A percentile compares a stretch with the other conserved stretches of the same genome.
Evolutionary conservation across 1,140 invertebrate species (phyloP).

Genomic region (Anastatus disparis): DNA sequence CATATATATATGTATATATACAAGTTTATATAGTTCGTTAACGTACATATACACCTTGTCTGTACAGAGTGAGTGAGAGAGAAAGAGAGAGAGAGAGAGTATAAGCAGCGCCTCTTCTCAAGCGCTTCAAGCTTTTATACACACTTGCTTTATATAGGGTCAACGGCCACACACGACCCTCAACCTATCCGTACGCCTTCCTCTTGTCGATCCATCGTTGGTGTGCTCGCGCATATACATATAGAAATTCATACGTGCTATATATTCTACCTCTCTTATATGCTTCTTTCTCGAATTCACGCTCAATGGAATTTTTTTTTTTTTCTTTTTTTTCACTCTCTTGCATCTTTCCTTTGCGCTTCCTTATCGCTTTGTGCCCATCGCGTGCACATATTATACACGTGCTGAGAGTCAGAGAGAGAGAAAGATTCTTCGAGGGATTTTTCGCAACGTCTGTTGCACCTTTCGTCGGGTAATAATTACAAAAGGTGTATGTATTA

Average conservation of each 20-base stretch:
- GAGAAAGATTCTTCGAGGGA: too few relatives aligned
- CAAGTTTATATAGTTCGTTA: too few relatives aligned
- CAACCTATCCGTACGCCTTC: slow-evolving; percentile 60
- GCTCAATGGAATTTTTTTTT: not conserved
- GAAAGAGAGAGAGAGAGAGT: not conserved
- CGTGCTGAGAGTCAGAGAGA: too few relatives aligned
- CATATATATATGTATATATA: too few relatives aligned
- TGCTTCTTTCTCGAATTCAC: not conserved
- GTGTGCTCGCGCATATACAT: too few relatives aligned
- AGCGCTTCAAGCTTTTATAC: not conserved
- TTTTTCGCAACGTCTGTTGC: too few relatives aligned
- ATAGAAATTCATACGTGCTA: too few relatives aligned
- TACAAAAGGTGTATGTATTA: too few relatives aligned
- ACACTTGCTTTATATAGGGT: slow-evolving; percentile 50
- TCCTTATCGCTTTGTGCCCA: slow-evolving; percentile 4
- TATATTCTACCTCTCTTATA: too few relatives aligned
- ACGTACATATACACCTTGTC: too few relatives aligned
- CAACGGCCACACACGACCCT: slow-evolving; percentile 64
- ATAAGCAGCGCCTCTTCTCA: not conserved
- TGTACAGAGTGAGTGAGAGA: not conserved
- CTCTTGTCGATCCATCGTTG: slow-evolving; percentile 10
- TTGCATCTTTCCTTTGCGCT: too few relatives aligned
- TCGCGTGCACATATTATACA: not conserved
- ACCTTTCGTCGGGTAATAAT: too few relatives aligned
- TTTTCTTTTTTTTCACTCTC: not conserved